Evolutionary conservation across 1,140 invertebrate species (phyloP), one percentile per base, ranked within the genome.

Genomic region (Drosophila burlai): DNA sequence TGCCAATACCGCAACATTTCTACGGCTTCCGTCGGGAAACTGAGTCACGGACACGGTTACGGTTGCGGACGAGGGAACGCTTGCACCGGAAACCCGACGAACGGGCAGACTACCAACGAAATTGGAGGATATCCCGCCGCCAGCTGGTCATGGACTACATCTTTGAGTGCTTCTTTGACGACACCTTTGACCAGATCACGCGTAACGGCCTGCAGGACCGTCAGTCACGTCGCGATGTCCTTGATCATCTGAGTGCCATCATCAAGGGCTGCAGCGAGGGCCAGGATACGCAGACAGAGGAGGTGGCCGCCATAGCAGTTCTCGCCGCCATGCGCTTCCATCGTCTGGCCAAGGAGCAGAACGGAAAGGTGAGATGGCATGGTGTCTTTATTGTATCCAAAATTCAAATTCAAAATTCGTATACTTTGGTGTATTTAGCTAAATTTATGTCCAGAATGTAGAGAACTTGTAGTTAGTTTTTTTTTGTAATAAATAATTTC

Each of bases 151-250:
- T 93, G 92, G 92, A 93, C 64, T 92, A 83, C 59, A 93, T 93
- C 55, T 93, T 93, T 49, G 92, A 93, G 77, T 93, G 92, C 63
- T 93, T 93, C 72, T 93, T 83, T 52, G 84, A 93, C 24, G 83
- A 93, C 67, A 93, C 92, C 40, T 92, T 93, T 24, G 82, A 81
- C 52, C 86, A 82, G 47, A 83, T 93, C 10, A 86, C 90, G 1
- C 81, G 92, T 1, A 93, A 91, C 57, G 92, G 92, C 0, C 42
- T 93, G 43, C 91, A 93, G 81, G 85, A 93, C 50, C 85, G 91
- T 2, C 76, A 86, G 26, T 93, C 92, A 0, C 80, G 92, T 2
- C 89, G 91, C 11, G 76, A 93, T 80, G 91, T 93, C 10, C 80
- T 93, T 36, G 92, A 93, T 64, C 92, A 93, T 57, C 82, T 93